Conservation (phyloP, 2,888 invertebrate genomes). For the Phalera bucephala region DNA sequence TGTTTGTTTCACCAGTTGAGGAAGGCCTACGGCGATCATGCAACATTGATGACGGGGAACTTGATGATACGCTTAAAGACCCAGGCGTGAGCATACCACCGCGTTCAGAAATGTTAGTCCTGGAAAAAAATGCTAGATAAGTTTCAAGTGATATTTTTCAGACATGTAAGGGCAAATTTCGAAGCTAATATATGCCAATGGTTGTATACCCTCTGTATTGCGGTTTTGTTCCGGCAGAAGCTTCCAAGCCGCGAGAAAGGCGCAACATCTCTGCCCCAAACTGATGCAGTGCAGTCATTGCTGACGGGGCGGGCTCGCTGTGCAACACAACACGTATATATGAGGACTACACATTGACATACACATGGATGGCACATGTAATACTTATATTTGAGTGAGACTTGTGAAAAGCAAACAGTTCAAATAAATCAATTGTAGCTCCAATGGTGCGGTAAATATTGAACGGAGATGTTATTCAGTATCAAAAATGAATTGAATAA, state of each 20-base stretch:
- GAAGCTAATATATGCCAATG: slow-evolving; percentile 66
- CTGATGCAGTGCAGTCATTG: slow-evolving; percentile 93
- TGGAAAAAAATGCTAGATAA: slow-evolving; percentile 31
- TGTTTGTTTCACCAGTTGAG: slow-evolving; percentile 60
- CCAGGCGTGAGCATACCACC: slow-evolving; percentile 75
- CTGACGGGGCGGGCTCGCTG: slow-evolving; percentile 90
- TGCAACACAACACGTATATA: slow-evolving; percentile 72
- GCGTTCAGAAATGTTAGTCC: slow-evolving; percentile 68
- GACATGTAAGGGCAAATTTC: slow-evolving; percentile 17
- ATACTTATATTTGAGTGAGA: no score
- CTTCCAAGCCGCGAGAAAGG: slow-evolving; percentile 90
- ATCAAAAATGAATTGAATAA: no score
- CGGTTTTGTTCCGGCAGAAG: slow-evolving; percentile 82
- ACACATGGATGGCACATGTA: slow-evolving; percentile 31
- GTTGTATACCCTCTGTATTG: slow-evolving; percentile 71
- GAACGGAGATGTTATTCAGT: no score
- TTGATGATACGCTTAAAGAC: slow-evolving; percentile 71
- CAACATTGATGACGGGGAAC: slow-evolving; percentile 75
- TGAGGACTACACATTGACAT: slow-evolving; percentile 59
- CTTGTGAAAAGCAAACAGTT: no score
- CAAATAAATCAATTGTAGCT: no score
- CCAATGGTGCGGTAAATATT: no score
- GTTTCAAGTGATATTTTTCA: no score
- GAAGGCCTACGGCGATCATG: slow-evolving; percentile 68
- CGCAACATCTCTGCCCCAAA: slow-evolving; percentile 94